Base-by-base conservation (phyloP, 92 coral and sea anemone species). In the Porites cylindrica region DNA sequence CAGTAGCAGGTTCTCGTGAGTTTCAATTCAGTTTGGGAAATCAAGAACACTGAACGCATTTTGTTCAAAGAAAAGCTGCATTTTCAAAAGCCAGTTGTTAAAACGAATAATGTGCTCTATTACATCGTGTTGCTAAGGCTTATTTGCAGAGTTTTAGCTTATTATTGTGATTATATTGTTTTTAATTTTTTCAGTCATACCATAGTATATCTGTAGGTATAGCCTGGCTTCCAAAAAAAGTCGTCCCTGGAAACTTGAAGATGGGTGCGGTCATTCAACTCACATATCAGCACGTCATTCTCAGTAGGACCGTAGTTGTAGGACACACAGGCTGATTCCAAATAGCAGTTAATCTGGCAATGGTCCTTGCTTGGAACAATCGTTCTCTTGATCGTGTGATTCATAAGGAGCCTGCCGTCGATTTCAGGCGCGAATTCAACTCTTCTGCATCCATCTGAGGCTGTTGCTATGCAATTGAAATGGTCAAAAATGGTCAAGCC, bases 291-390 rank as follows among this genome's bases (percentile, higher is more conserved):
- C n/a, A 18, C 14, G 19, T 69, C 77, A 10, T 19, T 68, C 18
- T 10, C 14, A 8, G 8, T 26, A 24, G 67, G 69, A 9, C 85
- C 77, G n/a, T 69, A 81, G 67, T 81, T 81, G 68, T 68, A 68
- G 23, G 85, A 81, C 53, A 81, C 68, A 51, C 85, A 81, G 77
- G 29, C 32, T 18, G 77, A 75, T 52, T 81, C 85, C 38, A 2
- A 38, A 12, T 21, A 81, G 76, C 85, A 81, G 12, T 8, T 72
- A 16, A 56, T 6, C 18, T 51, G 23, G 53, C 85, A 68, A 24
- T 12, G 5, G 10, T 54, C 47, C 19, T 81, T 18, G 14, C 32
- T 54, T 19, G 14, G 4, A 8, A 68, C 75, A 1, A 6, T 17
- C 51, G 51, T 1, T 4, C 16, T 80, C 21, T 64, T 66, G 23